Percentiles rank a stretch among this genome's conserved stretches.
These are phyloP conservation scores for Riparia riparia DNA, from an alignment of 2,113 vertebrate genomes.

Conservation along the genomic window DNA sequence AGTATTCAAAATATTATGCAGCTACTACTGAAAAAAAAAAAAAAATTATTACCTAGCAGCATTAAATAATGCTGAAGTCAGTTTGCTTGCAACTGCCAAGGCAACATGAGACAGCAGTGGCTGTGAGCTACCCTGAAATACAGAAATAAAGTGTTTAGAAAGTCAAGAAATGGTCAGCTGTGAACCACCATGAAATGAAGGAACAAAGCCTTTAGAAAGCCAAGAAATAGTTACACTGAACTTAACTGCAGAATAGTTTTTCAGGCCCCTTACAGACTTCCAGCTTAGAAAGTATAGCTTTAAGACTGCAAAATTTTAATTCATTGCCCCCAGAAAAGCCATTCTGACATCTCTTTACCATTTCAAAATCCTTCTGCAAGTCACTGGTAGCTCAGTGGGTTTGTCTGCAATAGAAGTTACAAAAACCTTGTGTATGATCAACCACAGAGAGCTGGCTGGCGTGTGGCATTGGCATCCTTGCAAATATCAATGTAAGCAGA, in stretches of 20 bases:
- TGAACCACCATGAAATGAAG: conserved; percentile 81
- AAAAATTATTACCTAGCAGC: conserved; percentile 88
- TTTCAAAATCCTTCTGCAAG: conserved; percentile 45
- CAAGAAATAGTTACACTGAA: conserved; percentile 31
- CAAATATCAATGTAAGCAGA: neutral
- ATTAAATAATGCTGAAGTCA: conserved; percentile 95
- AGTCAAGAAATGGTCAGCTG: conserved; percentile 56
- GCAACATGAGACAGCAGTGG: conserved; percentile 96
- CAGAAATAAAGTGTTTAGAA: neutral
- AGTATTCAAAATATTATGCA: neutral
- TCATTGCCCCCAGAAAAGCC: conserved; percentile 24
- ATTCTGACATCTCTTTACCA: conserved; percentile 24
- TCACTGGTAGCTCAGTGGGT: neutral
- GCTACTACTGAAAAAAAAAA: neutral
- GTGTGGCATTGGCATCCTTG: neutral
- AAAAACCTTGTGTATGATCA: neutral
- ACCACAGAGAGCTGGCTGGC: neutral
- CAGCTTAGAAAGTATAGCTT: conserved; percentile 27
- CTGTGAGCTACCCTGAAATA: conserved; percentile 91
- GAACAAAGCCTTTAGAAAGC: conserved; percentile 13
- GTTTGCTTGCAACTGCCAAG: conserved; percentile 97
- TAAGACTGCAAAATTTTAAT: conserved; percentile 48
- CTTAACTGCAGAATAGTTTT: conserved; percentile 30
- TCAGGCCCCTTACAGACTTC: conserved; percentile 5
- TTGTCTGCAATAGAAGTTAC: conserved; percentile 49